phyloP scores from a whole-genome alignment of 2,113 vertebrate species.

The Cepphus grylle region DNA sequence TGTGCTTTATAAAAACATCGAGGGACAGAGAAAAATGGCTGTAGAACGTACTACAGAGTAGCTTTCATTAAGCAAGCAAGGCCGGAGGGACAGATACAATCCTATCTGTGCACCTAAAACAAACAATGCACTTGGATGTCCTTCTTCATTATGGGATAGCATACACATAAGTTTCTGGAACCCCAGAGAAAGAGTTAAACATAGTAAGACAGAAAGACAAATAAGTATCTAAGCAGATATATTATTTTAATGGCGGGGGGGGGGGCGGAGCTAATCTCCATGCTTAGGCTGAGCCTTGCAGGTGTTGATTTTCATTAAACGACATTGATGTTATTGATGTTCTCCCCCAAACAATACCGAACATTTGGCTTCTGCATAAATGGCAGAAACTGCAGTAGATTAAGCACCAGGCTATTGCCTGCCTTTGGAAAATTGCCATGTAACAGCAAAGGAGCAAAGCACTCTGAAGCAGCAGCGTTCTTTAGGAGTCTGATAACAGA shows the following conservation, averaged over 20 bases:
- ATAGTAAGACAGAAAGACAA: neutral
- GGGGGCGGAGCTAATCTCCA: neutral
- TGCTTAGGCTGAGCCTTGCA: neutral
- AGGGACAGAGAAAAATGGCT: neutral
- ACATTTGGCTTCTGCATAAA: neutral
- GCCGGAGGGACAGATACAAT: neutral
- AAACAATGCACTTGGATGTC: neutral
- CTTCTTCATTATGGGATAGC: neutral
- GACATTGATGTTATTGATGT: neutral
- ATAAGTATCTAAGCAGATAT: neutral
- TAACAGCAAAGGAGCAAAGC: neutral
- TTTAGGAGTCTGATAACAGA: neutral
- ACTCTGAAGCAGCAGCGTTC: neutral
- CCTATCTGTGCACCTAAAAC: neutral
- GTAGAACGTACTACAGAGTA: neutral
- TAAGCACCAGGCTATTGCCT: neutral
- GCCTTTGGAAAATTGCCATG: neutral
- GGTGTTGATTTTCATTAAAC: neutral
- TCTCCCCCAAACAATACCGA: neutral
- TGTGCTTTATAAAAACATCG: rapidly evolving
- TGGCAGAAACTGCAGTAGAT: neutral
- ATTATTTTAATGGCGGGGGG: neutral
- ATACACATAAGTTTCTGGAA: neutral
- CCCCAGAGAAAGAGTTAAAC: neutral
- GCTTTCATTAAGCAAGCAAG: neutral